Conservation (phyloP, 37 sponge, comb jelly and placozoan species). For the Ianthella basta region DNA sequence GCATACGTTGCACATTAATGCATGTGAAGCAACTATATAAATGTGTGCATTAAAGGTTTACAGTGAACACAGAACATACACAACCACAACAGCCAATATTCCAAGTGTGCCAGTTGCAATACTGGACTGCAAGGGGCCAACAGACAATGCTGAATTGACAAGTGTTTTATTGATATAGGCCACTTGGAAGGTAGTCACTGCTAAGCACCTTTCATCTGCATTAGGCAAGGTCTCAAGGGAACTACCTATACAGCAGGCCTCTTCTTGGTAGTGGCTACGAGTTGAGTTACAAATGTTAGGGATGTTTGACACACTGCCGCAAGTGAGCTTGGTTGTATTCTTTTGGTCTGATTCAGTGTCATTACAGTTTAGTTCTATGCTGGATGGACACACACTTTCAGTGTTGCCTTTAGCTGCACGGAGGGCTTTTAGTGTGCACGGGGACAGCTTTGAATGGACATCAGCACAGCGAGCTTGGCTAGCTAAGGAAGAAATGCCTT, state of each 20-base stretch:
- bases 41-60: too few species aligned
- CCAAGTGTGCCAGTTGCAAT: too few species aligned
- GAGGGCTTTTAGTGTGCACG: conserved; percentile 1
- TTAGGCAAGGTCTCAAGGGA: not conserved
- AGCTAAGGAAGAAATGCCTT: not conserved
- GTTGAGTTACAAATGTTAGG: not conserved
- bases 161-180: not conserved
- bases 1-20: too few species aligned
- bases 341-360: not conserved
- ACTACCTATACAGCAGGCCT: conserved; percentile 5
- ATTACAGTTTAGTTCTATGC: too few species aligned
- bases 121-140: too few species aligned
- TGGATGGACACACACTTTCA: not conserved
- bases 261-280: not conserved
- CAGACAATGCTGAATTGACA: not conserved
- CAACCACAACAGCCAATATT: too few species aligned
- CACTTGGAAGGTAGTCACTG: not conserved
- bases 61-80: too few species aligned
- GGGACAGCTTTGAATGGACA: not conserved
- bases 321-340: too few species aligned
- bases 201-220: not conserved
- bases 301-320: too few species aligned
- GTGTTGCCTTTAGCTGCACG: not conserved
- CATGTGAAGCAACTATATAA: too few species aligned
- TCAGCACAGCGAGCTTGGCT: conserved; percentile 11